A percentile compares a stretch with the other conserved stretches of the same genome.
Evolutionary conservation across 2,888 invertebrate genomes (phyloP).

Genomic region (Conistra vaccinii): DNA sequence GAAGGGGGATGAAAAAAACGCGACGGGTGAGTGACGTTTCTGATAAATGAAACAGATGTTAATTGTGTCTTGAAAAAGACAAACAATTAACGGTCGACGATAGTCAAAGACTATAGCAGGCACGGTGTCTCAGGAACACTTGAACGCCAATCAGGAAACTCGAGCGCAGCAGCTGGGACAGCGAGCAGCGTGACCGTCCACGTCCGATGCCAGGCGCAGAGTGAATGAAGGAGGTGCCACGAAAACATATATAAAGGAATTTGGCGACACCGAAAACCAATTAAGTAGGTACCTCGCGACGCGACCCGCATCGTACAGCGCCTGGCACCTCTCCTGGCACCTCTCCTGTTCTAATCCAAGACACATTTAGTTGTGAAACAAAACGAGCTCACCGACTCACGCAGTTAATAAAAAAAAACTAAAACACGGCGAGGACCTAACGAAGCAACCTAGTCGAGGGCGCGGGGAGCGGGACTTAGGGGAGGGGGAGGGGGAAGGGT

Average conservation of each 20-base stretch:
- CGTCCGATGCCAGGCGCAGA: too few relatives aligned
- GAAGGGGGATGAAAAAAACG: too few relatives aligned
- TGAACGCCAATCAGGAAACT: too few relatives aligned
- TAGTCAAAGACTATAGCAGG: too few relatives aligned
- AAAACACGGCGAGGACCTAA: conserved; percentile 1
- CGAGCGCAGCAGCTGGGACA: too few relatives aligned
- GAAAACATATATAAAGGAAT: conserved; percentile 1
- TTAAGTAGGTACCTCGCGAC: background rate
- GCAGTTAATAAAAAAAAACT: conserved; percentile 23
- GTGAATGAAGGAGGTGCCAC: background rate
- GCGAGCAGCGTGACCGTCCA: too few relatives aligned
- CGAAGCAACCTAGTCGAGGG: background rate
- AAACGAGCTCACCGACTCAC: conserved; percentile 6
- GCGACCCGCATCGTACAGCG: background rate
- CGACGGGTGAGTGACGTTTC: too few relatives aligned
- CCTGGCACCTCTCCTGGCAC: too few relatives aligned
- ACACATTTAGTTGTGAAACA: conserved; percentile 1
- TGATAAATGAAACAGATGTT: too few relatives aligned
- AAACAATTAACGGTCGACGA: too few relatives aligned
- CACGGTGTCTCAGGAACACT: too few relatives aligned
- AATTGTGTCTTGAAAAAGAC: too few relatives aligned
- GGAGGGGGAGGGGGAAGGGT: conserved; percentile 3
- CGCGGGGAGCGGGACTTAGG: background rate
- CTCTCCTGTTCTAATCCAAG: background rate
- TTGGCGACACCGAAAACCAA: background rate